Evolutionary conservation across 2,888 invertebrate genomes (phyloP), one percentile per base, ranked within the genome.

Genomic region (Heliconius charithonia): DNA sequence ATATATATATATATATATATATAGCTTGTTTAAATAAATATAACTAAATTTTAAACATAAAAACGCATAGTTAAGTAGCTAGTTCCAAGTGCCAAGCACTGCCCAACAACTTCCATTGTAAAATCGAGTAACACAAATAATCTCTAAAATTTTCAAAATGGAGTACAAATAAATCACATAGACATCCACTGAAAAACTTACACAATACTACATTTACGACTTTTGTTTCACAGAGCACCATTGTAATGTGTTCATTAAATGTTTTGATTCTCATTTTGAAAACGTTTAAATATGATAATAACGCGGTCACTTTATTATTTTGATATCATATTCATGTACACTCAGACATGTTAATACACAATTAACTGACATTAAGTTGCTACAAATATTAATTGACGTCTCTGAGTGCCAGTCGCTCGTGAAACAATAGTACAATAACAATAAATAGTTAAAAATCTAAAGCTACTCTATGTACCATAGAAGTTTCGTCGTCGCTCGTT

Each of bases 401-500:
- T 67, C 41, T 71, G 51, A 71, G 51, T 71, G 56, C 13, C 65
- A 63, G 6, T 69, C 69, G 81, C 65, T 72, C 32, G 69, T 79
- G 80, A 82, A 83, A 80, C 83, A 83, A 81, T 78, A 79, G 82
- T 80, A 51, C 73, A 82, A 79, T 80, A 84, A 82, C 80, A 84
- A 84, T 84, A 83, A 84, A 85, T 84, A 82, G 78, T 82, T 63
- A 72, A 32, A 84, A 65, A 81, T 80, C 81, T 83, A 83, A 78
- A 79, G 27, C 80, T 80, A 83, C 67, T 72, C 78, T 82, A 79
- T 82, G 80, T 83, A 83, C 93, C 92, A 90, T 94, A 94, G 93
- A 91, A 92, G 91, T 91, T 86, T 86, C 90, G 87, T 89, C 87
- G 89, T 86, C 85, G 89, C 87, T 92, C 91, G 92, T 89, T 91